phyloP scores from a whole-genome alignment of 1,140 invertebrate genomes.

The Pseudobourletiella spinata region DNA sequence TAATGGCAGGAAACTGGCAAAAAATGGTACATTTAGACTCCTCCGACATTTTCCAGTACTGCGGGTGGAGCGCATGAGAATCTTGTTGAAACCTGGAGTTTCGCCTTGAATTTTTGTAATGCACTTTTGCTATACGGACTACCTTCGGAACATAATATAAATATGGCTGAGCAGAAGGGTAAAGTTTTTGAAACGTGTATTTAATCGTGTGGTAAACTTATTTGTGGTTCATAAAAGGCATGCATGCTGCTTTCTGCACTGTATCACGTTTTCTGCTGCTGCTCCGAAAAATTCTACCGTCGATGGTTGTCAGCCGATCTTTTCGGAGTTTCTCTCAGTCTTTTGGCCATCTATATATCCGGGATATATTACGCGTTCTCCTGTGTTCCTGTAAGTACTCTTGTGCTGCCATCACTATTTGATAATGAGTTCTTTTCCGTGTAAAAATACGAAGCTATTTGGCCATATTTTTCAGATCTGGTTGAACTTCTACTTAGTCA shows the following conservation, averaged over 20 bases:
- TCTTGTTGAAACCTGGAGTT: no score
- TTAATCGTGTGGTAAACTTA: no score
- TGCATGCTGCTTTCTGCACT: conserved; percentile 87
- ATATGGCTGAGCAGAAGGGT: no score
- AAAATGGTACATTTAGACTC: no score
- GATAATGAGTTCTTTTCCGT: neutral
- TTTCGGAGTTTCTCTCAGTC: conserved; percentile 82
- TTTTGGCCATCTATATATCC: conserved; percentile 88
- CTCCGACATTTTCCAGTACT: no score
- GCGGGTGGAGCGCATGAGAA: no score
- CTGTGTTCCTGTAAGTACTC: conserved; percentile 69
- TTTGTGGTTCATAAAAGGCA: conserved; percentile 64
- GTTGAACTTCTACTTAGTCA: conserved; percentile 71
- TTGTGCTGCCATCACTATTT: neutral
- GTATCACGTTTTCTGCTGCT: conserved; percentile 90
- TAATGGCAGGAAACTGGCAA: no score
- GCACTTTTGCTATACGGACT: no score
- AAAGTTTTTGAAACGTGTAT: no score
- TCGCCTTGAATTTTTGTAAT: no score
- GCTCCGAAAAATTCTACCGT: conserved; percentile 75
- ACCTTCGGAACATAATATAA: no score
- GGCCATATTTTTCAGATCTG: conserved; percentile 52
- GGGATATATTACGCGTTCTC: conserved; percentile 96
- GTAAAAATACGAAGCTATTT: neutral
- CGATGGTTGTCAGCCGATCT: conserved; percentile 83